Conservation (phyloP, 2,113 vertebrate species). For the Elachura formosa region DNA sequence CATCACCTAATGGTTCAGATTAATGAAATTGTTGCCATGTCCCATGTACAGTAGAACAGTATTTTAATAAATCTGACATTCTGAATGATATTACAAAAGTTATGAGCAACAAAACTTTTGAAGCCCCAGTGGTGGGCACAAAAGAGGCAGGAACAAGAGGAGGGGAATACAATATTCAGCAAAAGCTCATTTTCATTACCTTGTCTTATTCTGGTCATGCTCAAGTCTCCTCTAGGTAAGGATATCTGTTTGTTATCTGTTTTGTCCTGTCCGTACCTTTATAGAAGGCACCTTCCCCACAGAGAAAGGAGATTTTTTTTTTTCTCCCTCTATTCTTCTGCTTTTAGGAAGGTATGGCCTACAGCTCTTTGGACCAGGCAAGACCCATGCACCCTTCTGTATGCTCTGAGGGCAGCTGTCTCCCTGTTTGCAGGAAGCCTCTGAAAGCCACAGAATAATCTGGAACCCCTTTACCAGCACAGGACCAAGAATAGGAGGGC, state of each 20-base stretch:
- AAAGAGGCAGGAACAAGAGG: no score
- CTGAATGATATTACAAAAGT: not conserved
- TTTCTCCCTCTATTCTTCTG: fast-evolving
- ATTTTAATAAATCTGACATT: not conserved
- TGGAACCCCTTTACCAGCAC: not conserved
- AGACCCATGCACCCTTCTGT: not conserved
- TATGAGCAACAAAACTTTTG: not conserved
- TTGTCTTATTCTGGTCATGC: not conserved
- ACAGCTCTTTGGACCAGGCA: not conserved
- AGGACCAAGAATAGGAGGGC: not conserved
- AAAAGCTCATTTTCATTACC: not conserved
- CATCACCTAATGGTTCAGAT: not conserved
- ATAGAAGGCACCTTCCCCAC: not conserved
- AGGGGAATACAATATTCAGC: no score
- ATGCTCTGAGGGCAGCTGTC: not conserved
- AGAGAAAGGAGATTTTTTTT: not conserved
- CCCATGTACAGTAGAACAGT: not conserved
- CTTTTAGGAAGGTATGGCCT: not conserved
- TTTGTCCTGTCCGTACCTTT: not conserved
- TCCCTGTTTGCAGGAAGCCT: not conserved
- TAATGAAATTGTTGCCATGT: not conserved
- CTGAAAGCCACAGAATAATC: not conserved
- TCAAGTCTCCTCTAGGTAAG: not conserved
- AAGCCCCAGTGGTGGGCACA: no score
- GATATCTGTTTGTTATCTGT: not conserved